Conservation (phyloP, 2,888 invertebrate genomes). For the Cosmopolites sordidus region DNA sequence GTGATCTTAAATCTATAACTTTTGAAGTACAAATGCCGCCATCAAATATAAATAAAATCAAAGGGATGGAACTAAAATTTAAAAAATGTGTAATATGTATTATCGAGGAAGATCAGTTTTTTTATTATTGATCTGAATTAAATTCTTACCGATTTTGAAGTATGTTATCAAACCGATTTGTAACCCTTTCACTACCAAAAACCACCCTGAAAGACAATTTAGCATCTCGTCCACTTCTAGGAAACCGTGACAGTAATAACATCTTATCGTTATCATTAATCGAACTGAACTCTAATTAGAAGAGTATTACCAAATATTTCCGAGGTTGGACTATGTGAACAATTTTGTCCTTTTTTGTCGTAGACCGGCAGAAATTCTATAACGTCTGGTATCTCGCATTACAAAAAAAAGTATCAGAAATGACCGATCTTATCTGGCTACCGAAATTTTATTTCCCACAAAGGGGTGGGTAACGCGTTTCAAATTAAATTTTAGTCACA, state of each 20-base stretch:
- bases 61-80: too few relatives aligned
- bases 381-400: slow-evolving; percentile 15
- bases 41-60: too few relatives aligned
- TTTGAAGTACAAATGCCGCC: too few relatives aligned
- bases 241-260: background rate
- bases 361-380: slow-evolving; percentile 12
- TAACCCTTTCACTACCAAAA: background rate
- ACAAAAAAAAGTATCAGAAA: slow-evolving; percentile 13
- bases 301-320: slow-evolving; percentile 11
- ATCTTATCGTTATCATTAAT: background rate
- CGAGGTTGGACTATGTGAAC: slow-evolving; percentile 11
- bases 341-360: slow-evolving; percentile 6
- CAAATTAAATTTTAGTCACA: slow-evolving; percentile 16
- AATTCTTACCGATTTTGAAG: too few relatives aligned
- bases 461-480: slow-evolving; percentile 12
- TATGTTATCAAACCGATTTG: background rate
- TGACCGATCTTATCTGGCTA: slow-evolving; percentile 23
- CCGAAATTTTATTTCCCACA: slow-evolving; percentile 22
- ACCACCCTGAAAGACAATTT: background rate
- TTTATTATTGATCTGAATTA: too few relatives aligned
- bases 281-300: slow-evolving; percentile 10
- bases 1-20: too few relatives aligned
- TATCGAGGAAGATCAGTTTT: too few relatives aligned
- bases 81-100: too few relatives aligned
- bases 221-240: background rate